A percentile compares a stretch with the other conserved stretches of the same genome.
phyloP scores from a whole-genome alignment of 2,888 invertebrate genomes.

The Ormyrus rosae region DNA sequence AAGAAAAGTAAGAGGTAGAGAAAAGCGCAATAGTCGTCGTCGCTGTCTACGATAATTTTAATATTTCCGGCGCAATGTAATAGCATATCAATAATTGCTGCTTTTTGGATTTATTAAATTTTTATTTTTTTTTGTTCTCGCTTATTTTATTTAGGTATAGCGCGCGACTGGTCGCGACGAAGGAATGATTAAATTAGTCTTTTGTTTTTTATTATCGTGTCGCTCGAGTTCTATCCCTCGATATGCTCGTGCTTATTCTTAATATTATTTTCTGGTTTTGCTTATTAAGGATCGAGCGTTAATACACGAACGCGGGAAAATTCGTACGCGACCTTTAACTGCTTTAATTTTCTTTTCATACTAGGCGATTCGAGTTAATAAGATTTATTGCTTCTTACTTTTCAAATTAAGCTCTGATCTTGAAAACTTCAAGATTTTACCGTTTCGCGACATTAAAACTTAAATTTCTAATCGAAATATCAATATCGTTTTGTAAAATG shows the following conservation, averaged over 20 bases:
- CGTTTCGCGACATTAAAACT: too few relatives aligned
- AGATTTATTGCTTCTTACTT: conserved; percentile 1
- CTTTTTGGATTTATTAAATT: conserved; percentile 59
- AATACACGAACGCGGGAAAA: conserved; percentile 46
- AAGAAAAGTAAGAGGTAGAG: background rate
- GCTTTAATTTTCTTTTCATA: conserved; percentile 24
- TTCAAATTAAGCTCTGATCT: background rate
- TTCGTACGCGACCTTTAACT: conserved; percentile 57
- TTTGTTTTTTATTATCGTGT: conserved; percentile 48
- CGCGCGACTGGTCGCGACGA: conserved; percentile 64
- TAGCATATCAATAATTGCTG: conserved; percentile 62
- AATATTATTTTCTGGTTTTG: conserved; percentile 41
- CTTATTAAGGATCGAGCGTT: conserved; percentile 49
- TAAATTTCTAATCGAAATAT: too few relatives aligned
- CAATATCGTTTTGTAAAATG: too few relatives aligned
- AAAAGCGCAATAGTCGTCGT: conserved; percentile 50
- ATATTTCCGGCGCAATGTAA: conserved; percentile 59
- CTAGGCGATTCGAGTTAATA: background rate
- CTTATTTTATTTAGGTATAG: conserved; percentile 61
- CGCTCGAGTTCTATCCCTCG: conserved; percentile 47
- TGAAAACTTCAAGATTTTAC: background rate
- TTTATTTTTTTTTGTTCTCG: conserved; percentile 44
- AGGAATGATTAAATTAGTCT: conserved; percentile 67
- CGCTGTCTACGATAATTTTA: conserved; percentile 57
- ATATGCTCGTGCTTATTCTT: conserved; percentile 48